Percentiles rank a stretch among this genome's conserved stretches.
phyloP scores from a whole-genome alignment of 2,113 vertebrate species.

The Neomonachus schauinslandi region DNA sequence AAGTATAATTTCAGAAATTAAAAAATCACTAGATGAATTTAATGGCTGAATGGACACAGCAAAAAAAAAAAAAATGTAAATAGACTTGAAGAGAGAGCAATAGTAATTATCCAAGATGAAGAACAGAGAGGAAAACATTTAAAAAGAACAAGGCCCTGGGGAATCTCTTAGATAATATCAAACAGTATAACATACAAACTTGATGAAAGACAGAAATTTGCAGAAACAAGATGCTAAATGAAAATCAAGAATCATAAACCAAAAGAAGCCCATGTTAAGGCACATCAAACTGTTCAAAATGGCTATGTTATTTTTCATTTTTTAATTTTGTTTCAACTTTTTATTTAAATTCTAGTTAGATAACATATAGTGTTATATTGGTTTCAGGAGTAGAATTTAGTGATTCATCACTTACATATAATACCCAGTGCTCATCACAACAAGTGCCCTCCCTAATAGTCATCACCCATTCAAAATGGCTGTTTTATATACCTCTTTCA shows the following conservation, averaged over 20 bases:
- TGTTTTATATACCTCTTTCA: neutral
- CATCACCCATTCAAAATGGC: neutral
- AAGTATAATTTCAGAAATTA: neutral
- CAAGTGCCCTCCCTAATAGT: neutral
- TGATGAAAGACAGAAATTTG: neutral
- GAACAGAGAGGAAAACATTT: neutral
- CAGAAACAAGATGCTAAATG: neutral
- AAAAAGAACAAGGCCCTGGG: neutral
- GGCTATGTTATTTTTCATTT: neutral
- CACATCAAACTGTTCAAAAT: neutral
- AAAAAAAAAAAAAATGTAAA: neutral
- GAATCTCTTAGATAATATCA: neutral
- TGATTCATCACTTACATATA: neutral
- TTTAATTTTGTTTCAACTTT: neutral
- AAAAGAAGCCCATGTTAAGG: neutral
- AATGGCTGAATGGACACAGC: neutral
- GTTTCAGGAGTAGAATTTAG: neutral
- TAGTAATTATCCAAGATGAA: neutral
- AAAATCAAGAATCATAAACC: constrained; percentile 16
- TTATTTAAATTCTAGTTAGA: neutral
- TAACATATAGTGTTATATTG: neutral
- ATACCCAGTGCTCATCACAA: neutral
- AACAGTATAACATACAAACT: neutral
- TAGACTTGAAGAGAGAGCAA: neutral
- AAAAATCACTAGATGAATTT: neutral